Percentiles rank a stretch among this genome's conserved stretches.
Evolutionary conservation across 2,888 invertebrate genomes (phyloP).

Genomic region (Volucella bombylans): DNA sequence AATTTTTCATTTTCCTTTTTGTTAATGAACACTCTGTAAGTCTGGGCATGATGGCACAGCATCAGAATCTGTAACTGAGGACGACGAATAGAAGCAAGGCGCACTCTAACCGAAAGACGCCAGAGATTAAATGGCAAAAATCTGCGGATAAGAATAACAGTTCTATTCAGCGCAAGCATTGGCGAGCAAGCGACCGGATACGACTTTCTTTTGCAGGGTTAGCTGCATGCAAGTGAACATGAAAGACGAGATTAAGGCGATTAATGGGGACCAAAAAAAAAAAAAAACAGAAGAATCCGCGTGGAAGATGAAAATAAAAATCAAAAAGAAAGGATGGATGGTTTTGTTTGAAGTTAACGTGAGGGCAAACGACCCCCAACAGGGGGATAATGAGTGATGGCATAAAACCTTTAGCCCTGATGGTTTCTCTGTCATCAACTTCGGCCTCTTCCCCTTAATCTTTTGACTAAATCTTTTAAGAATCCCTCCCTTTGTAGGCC

Average conservation of each 20-base stretch:
- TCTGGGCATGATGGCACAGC: not conserved
- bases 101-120: slow-evolving; percentile 21
- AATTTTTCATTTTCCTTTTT: slow-evolving; percentile 46
- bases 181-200: slow-evolving; percentile 5
- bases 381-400: slow-evolving; percentile 5
- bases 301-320: no score
- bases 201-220: not conserved
- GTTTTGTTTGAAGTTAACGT: slow-evolving; percentile 23
- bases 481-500: not conserved
- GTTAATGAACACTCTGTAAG: slow-evolving; percentile 35
- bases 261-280: slow-evolving; percentile 41
- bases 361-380: not conserved
- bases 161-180: slow-evolving; percentile 33
- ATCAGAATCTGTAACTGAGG: slow-evolving; percentile 47
- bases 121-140: slow-evolving; percentile 62
- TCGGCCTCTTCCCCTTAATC: no score
- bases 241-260: slow-evolving; percentile 56
- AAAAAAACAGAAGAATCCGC: not conserved
- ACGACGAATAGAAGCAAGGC: not conserved
- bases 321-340: not conserved
- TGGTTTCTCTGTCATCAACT: not conserved
- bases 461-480: not conserved
- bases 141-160: slow-evolving; percentile 63
- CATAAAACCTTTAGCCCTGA: not conserved
- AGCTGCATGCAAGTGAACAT: slow-evolving; percentile 35